Evolutionary conservation across 2,888 invertebrate genomes (phyloP), one percentile per base, ranked within the genome.

Genomic region (Chaetoderma sp.): DNA sequence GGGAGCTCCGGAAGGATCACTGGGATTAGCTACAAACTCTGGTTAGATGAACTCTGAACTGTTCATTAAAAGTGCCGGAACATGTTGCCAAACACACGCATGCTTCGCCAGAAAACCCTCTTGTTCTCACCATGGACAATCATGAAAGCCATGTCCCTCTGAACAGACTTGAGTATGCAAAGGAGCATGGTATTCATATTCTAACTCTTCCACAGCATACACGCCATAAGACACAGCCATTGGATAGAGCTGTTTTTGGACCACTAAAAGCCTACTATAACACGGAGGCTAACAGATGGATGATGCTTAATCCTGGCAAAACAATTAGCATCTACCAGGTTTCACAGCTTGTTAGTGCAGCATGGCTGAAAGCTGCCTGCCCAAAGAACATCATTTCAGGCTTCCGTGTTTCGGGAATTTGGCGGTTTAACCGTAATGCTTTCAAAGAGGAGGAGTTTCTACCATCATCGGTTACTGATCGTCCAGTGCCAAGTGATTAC

Each of bases 251-350:
- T 30, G 77, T 86, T 21, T 80, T 70, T 71, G 69, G 68, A 21
- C 72, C 79, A 10, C 79, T 83, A 59, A 83, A 84, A 59, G 60
- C 73, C 8, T 78, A 75, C 30, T 73, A 77, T 36, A 79, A 77
- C 57, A 73, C 69, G 13, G n/a, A 28, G 16, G 13, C 78, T 74
- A 74, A 84, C 64, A 70, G 77, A 50, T 85, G 83, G 82, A 73
- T 80, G 61, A 61, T 70, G 57, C 36, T 42, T 28, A 65, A 76
- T 75, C 75, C 78, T 4, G 83, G 81, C 5, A 83, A 80, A 77
- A 76, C 81, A 4, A 62, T 84, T 23, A 76, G 68, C 5, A 44
- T 58, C 23, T 58, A 44, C 23, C 30, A 42, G 27, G 45, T 58
- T n/a, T 27, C 45, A 10, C 21, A 16, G 21, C 45, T 67, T n/a